phyloP scores from a whole-genome alignment of 1,140 invertebrate species.

The Musca vetustissima region DNA sequence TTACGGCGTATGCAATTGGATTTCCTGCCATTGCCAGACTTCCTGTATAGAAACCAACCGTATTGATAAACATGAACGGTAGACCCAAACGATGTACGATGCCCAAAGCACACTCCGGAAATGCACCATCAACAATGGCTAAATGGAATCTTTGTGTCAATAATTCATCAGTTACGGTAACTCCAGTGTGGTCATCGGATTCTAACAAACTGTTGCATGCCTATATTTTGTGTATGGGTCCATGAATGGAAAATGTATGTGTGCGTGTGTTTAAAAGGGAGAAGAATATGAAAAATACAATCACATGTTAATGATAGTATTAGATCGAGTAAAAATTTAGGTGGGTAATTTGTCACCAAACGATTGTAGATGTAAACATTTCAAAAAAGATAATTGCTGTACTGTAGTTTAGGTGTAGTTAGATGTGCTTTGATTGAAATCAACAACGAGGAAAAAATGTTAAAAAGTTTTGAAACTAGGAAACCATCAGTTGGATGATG shows the following conservation, averaged over 20 bases:
- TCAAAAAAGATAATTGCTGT: too few relatives aligned
- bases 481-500: too few relatives aligned
- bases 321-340: too few relatives aligned
- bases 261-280: too few relatives aligned
- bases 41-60: conserved; percentile 71
- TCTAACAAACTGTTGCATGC: conserved; percentile 46
- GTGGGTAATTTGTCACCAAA: too few relatives aligned
- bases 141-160: conserved; percentile 62
- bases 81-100: conserved; percentile 67
- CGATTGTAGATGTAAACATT: too few relatives aligned
- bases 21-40: conserved; percentile 69
- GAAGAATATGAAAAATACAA: not conserved
- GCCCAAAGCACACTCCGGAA: conserved; percentile 73
- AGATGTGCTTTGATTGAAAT: too few relatives aligned
- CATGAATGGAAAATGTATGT: not conserved
- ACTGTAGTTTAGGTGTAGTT: too few relatives aligned
- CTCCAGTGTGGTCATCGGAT: conserved; percentile 26
- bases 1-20: conserved; percentile 70
- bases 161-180: conserved; percentile 7
- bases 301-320: too few relatives aligned
- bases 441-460: too few relatives aligned
- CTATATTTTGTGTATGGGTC: too few relatives aligned
- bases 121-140: conserved; percentile 71
- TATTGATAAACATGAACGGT: conserved; percentile 77
- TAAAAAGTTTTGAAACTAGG: too few relatives aligned